Base-by-base conservation (phyloP, 2,888 invertebrate genomes). In the Lapara coniferarum region DNA sequence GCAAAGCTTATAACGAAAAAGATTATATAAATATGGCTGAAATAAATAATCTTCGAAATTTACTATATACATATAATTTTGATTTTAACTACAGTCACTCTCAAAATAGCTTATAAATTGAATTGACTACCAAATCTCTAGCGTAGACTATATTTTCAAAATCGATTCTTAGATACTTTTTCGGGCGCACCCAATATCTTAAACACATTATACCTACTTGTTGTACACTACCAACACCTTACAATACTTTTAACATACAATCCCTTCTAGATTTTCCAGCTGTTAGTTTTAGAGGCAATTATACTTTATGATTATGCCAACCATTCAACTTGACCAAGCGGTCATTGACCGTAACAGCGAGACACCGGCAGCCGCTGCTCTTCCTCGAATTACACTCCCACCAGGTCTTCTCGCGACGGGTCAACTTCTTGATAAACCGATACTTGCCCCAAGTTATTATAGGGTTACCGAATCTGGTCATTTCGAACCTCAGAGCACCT, bases 371-470 rank as follows among this genome's bases (percentile, higher is more conserved):
- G 0, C 86, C 85, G 14, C 72, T 75, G 13, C 75, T 83, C 83
- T 90, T 92, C 74, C 89, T 85, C 1, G 86, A 85, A 0, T 85
- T 85, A 66, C 92, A 92, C 78, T 91, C 91, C 92, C 92, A 92
- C 90, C 91, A 92, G 19, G 90, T 90, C 79, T 91, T 92, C 49
- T 80, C 70, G 14, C 85, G 82, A 0, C 92, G 81, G 10, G 81
- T 76, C 71, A 92, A 72, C 75, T 92, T 92, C 78, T 90, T 92
- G 16, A 85, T 84, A 69, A 92, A 92, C 52, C 89, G 83, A 72
- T 91, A 90, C 63, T 86, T 89, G n/a, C 91, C 92, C 91, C 92
- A 92, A 49, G 81, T 78, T 53, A 92, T 90, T 0, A 85, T 86
- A 0, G 90, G 91, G 71, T 92, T 91, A 0, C 92, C 91, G 51